Base-by-base conservation (phyloP, 2,797 vertebrate genomes). In the Sciurus carolinensis region DNA sequence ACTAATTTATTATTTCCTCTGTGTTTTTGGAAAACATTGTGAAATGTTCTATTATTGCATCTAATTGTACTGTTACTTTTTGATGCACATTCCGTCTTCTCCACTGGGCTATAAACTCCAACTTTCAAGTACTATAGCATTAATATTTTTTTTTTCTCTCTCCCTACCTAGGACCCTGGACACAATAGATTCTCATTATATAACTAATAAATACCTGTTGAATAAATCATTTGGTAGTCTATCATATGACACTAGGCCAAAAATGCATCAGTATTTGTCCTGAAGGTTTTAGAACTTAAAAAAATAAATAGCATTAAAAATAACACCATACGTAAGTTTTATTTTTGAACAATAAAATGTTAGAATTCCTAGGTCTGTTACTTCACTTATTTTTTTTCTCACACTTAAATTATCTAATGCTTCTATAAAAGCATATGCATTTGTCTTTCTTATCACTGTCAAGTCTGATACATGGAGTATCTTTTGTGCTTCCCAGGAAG, bases 321-420 rank as follows among this genome's bases (percentile, higher is more conserved):
- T n/a, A 80, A 80, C n/a, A 57, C 2, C 42, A 36, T 75, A 18
- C 2, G 42, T 10, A 83, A 62, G 24, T 90, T 90, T 94, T 42
- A 92, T 77, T 92, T 85, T 92, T 77, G 14, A 90, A n/a, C 1
- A 92, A 54, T 57, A 95, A 82, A 83, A 87, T 81, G 24, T 54
- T 95, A 95, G 10, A 92, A 90, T 15, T 84, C 3, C n/a, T 90
- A 20, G 12, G 6, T 26, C 52, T 94, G 4, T 76, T 84, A 85
- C 12, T 84, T 90, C 7, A 20, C 12, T 69, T 59, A 71, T 3
- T 11, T 18, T 39, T 57, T 91, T 83, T 59, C 14, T 96, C 39
- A 79, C 24, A 82, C 26, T 79, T 88, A 95, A 95, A 86, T 90
- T n/a, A 69, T 62, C 57, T 82, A 57, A 5, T 76, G 30, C 24